Base-by-base conservation (phyloP, 1,140 invertebrate species). In the Tigriopus japonicus region DNA sequence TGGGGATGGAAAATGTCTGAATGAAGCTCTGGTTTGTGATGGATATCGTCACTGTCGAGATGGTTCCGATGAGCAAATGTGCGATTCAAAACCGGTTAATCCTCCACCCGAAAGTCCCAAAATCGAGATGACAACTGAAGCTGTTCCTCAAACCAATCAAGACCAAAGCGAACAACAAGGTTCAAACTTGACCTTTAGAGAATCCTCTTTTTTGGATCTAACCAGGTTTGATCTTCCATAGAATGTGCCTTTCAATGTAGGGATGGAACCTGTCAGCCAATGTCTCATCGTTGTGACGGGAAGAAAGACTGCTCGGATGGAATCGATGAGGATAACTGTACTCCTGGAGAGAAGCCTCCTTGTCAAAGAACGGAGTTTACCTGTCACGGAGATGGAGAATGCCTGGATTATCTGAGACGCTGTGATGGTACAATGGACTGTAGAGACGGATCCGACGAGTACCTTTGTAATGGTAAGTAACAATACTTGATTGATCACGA, bases 341-440 rank as follows among this genome's bases (percentile, higher is more conserved):
- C 6, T 5, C 45, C n/a, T 10, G 45, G 3, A 6, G 45, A 49
- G 10, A 49, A 49, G 45, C 45, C 45, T 12, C n/a, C 21, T 23
- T 58, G 24, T 58, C 21, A 58, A n/a, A 3, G 55, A 58, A 58
- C 41, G 68, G 85, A 92, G 69, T 92, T 89, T 68, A 88, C 86
- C 1, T 93, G 89, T 72, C 17, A 58, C 15, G 79, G 77, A 43
- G 87, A 89, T 67, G 86, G 87, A 12, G 82, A 77, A 75, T 96
- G 91, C 70, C 87, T 96, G 62, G 86, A 88, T 0, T 71, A 74
- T 0, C 74, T 76, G 0, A 93, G 87, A 87, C 81, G 80, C 52
- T 92, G 88, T 70, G 88, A 92, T 70, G 80, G 81, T 0, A 81
- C 86, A 62, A 74, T 74, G 42, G 88, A 96, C 70, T 95, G 91